Evolutionary conservation across 2,888 invertebrate genomes (phyloP).

Genomic region (Copidosoma aretas): DNA sequence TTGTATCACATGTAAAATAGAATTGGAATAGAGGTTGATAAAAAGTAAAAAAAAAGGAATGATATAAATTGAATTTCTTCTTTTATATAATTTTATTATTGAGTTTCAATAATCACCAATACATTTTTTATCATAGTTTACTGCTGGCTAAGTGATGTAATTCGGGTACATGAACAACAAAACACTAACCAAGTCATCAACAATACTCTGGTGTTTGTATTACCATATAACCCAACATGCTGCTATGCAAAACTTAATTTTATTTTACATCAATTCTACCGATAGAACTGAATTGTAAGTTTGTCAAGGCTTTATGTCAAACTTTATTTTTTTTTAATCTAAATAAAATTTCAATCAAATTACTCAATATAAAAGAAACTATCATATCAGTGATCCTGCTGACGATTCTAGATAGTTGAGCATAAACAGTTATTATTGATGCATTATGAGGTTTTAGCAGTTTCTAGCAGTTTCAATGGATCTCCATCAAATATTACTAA

Average conservation of each 20-base stretch:
- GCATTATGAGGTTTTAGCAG: too few species aligned
- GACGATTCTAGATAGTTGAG: constrained; percentile 12
- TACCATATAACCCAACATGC: constrained; percentile 29
- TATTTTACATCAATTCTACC: constrained; percentile 30
- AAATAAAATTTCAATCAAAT: constrained; percentile 7
- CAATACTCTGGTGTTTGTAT: constrained; percentile 22
- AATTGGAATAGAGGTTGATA: constrained; percentile 2
- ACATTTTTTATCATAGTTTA: constrained; percentile 37
- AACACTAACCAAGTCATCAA: constrained; percentile 13
- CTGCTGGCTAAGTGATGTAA: constrained; percentile 22
- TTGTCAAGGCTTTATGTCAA: constrained; percentile 19
- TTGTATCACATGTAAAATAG: constrained; percentile 1
- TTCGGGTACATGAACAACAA: constrained; percentile 25
- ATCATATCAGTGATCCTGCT: constrained; percentile 22
- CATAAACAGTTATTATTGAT: constrained; percentile 2
- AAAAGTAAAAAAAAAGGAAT: constrained; percentile 19
- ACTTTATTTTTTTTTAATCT: too few species aligned
- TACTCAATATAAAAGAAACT: not conserved
- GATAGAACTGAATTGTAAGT: constrained; percentile 26
- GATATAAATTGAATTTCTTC: constrained; percentile 24
- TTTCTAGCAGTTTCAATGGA: too few species aligned
- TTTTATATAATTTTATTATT: constrained; percentile 42
- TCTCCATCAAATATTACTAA: constrained; percentile 2
- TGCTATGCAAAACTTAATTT: constrained; percentile 38
- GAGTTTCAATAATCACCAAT: constrained; percentile 34